A percentile compares a stretch with the other conserved stretches of the same genome.
These are phyloP conservation scores for Conus ventricosus DNA, from an alignment of 1,140 invertebrate genomes.

Conservation along the genomic window DNA sequence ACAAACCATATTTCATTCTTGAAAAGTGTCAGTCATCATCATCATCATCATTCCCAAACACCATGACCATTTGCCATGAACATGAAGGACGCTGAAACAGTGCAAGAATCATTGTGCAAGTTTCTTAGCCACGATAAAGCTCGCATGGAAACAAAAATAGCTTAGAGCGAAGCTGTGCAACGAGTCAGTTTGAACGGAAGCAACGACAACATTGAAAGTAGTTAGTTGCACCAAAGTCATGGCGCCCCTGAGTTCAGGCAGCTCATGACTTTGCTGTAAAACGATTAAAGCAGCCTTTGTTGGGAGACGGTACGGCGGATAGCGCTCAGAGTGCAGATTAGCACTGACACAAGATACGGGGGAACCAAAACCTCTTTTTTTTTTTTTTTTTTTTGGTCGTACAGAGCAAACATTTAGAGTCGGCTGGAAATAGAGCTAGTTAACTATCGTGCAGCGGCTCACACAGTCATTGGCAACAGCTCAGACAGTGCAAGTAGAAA, in stretches of 20 bases:
- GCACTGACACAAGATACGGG: background rate
- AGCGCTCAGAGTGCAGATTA: conserved; percentile 7
- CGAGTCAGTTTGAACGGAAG: conserved; percentile 35
- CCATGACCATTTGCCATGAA: conserved; percentile 35
- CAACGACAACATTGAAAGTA: conserved; percentile 25
- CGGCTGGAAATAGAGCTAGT: conserved; percentile 21
- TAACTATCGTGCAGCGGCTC: conserved; percentile 34
- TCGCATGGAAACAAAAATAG: conserved; percentile 11
- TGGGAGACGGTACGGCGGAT: conserved; percentile 32
- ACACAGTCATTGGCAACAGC: conserved; percentile 23
- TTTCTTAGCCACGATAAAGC: conserved; percentile 10
- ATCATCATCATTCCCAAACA: background rate
- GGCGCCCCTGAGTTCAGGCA: background rate
- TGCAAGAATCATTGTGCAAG: conserved; percentile 30
- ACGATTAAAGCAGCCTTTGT: conserved; percentile 34
- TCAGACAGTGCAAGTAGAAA: conserved; percentile 25
- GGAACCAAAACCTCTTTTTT: background rate
- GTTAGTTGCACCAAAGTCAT: conserved; percentile 25
- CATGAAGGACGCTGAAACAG: conserved; percentile 40
- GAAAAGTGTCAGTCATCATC: conserved; percentile 15
- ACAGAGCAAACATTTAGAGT: conserved; percentile 24
- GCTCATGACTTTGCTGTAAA: background rate
- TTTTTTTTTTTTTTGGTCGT: background rate
- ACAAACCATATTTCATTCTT: conserved; percentile 19
- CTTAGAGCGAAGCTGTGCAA: conserved; percentile 31